Conservation (phyloP, 2,888 invertebrate species). For the Idaea dimidiata region DNA sequence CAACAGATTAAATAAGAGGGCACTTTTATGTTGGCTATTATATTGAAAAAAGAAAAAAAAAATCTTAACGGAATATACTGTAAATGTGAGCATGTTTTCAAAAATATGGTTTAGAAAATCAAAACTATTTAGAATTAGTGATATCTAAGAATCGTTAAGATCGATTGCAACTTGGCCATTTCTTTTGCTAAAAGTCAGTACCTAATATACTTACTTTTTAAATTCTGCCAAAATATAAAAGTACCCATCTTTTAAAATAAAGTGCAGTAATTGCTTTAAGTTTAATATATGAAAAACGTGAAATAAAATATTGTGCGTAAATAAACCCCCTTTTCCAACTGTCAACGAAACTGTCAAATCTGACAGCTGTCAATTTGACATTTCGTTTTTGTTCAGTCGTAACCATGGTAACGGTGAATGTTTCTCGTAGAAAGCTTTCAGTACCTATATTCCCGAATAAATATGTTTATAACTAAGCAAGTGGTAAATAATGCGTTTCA, state of each 20-base stretch:
- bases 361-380: constrained; percentile 65
- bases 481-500: not conserved
- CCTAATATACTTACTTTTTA: too few species aligned
- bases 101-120: too few species aligned
- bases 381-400: constrained; percentile 47
- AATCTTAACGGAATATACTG: too few species aligned
- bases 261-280: not conserved
- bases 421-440: constrained; percentile 51
- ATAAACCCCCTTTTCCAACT: constrained; percentile 31
- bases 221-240: too few species aligned
- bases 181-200: too few species aligned
- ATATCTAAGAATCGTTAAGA: too few species aligned
- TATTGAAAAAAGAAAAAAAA: too few species aligned
- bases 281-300: not conserved
- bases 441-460: constrained; percentile 53
- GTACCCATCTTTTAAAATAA: not conserved
- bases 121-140: too few species aligned
- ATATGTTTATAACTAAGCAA: constrained; percentile 28
- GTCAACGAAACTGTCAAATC: constrained; percentile 56
- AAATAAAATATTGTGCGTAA: constrained; percentile 20
- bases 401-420: constrained; percentile 49
- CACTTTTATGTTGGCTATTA: too few species aligned
- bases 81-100: too few species aligned
- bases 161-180: too few species aligned
- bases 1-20: constrained; percentile 27